Base-by-base conservation (phyloP, 2,888 invertebrate genomes). In the Dasysyrphus tricinctus region DNA sequence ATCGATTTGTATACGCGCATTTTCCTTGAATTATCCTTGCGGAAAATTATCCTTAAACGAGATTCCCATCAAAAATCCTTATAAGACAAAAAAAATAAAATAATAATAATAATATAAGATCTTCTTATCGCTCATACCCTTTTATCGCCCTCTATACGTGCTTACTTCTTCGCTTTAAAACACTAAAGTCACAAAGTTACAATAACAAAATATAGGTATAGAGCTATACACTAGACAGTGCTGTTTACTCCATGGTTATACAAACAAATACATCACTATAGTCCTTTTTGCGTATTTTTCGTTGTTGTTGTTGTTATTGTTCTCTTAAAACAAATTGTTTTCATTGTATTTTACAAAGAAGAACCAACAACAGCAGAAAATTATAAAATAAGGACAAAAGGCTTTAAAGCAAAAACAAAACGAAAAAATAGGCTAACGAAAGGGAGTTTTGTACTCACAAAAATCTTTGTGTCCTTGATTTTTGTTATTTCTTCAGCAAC, bases 41-140 rank as follows among this genome's bases (percentile, higher is more conserved):
- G 81, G 77, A 81, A 81, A 85, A 81, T 85, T 85, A 85, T 85
- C 77, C 75, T 72, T 84, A 80, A 75, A 84, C 80, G 42, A 72
- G 42, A 61, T 47, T 69, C 49, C 24, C 42, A 34, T 76, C 54
- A 75, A 63, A 32, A 24, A 39, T 44, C n/a, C 37, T 47, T 59
- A 24, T 24, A 24, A 24, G 24, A 19, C 2, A 51, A 37, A 19
- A 37, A 51, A 24, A 14, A 69, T n/a, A 47, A 44, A 29, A 29
- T 14, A 29, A 11, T 57, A 57, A 61, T 24, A 59, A 65, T 34
- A 65, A 6, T 47, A 32, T 37, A 49, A 51, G 67, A 69, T 49
- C 39, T 63, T 44, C 65, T 51, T 69, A 69, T 69, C 67, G 39
- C 51, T 24, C 67, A 19, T 67, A 51, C 51, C 24, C 67, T 69